Conservation (phyloP, 2,113 vertebrate species). For the Seriola aureovittata region DNA sequence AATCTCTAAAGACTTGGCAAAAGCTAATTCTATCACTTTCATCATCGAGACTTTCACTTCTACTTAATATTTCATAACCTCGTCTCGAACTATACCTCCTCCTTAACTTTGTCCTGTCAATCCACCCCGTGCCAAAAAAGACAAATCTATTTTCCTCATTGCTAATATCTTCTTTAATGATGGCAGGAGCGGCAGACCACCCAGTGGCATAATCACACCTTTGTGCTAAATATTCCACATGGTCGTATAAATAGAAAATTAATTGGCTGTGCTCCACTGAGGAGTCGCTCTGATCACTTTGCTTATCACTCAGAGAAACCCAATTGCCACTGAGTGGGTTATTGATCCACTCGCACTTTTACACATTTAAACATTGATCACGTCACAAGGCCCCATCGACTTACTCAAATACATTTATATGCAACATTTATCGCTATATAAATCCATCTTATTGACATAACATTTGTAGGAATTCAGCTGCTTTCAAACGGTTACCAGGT, state of each 20-base stretch:
- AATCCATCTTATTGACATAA: conserved; percentile 75
- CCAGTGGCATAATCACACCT: conserved; percentile 75
- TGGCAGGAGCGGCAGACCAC: conserved; percentile 53
- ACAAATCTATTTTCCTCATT: conserved; percentile 63
- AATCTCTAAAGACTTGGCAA: conserved; percentile 74
- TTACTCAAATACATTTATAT: conserved; percentile 64
- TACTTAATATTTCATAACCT: conserved; percentile 72
- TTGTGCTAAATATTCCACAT: conserved; percentile 53
- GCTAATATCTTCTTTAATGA: conserved; percentile 69
- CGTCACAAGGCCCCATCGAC: conserved; percentile 62
- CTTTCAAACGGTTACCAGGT: conserved; percentile 64
- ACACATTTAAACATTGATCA: conserved; percentile 68
- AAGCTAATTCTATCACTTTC: conserved; percentile 82
- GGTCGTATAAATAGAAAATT: conserved; percentile 72
- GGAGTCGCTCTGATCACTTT: conserved; percentile 65
- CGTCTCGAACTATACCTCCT: conserved; percentile 57
- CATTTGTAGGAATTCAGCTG: conserved; percentile 72
- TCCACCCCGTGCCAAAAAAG: conserved; percentile 38
- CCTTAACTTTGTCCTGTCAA: conserved; percentile 67
- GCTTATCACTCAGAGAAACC: conserved; percentile 69
- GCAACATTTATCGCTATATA: conserved; percentile 42
- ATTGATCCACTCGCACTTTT: conserved; percentile 63
- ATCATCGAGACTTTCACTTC: conserved; percentile 72
- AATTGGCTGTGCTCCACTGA: conserved; percentile 59
- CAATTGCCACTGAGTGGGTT: conserved; percentile 42